Conservation (phyloP, 2,113 vertebrate genomes). For the Eurypyga helias region DNA sequence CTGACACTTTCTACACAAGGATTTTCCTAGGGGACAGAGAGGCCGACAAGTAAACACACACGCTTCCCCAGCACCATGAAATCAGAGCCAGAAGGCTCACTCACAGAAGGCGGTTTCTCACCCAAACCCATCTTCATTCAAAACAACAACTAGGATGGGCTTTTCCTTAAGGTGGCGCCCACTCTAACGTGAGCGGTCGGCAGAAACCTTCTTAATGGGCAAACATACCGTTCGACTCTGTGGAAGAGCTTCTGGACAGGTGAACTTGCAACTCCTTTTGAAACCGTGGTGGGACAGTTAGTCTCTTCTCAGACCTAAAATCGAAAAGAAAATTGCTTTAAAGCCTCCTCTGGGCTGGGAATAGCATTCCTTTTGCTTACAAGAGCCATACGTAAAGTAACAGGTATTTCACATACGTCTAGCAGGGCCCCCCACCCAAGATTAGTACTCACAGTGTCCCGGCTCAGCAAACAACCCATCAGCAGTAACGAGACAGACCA, state of each 20-base stretch:
- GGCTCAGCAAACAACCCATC: background rate
- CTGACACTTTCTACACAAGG: background rate
- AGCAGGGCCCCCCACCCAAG: background rate
- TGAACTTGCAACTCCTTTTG: constrained; percentile 73
- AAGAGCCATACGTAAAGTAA: background rate
- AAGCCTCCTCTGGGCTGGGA: background rate
- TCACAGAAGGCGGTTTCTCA: background rate
- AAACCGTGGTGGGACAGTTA: constrained; percentile 67
- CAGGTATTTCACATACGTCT: background rate
- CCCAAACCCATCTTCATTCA: background rate
- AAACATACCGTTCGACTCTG: constrained; percentile 74
- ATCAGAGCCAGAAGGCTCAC: background rate
- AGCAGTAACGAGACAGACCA: background rate
- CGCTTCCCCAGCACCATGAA: background rate
- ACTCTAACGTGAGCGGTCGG: background rate
- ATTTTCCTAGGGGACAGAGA: background rate
- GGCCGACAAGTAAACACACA: background rate
- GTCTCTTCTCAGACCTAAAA: constrained; percentile 74
- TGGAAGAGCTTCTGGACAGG: constrained; percentile 53
- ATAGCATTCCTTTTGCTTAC: background rate
- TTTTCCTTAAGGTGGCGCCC: background rate
- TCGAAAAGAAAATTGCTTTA: background rate
- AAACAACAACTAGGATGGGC: background rate
- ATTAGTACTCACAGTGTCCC: background rate
- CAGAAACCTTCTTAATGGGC: background rate